Percentiles rank a stretch among this genome's conserved stretches.
These are phyloP conservation scores for Oreocharis arfaki DNA, from an alignment of 2,113 vertebrate genomes.

Conservation along the genomic window DNA sequence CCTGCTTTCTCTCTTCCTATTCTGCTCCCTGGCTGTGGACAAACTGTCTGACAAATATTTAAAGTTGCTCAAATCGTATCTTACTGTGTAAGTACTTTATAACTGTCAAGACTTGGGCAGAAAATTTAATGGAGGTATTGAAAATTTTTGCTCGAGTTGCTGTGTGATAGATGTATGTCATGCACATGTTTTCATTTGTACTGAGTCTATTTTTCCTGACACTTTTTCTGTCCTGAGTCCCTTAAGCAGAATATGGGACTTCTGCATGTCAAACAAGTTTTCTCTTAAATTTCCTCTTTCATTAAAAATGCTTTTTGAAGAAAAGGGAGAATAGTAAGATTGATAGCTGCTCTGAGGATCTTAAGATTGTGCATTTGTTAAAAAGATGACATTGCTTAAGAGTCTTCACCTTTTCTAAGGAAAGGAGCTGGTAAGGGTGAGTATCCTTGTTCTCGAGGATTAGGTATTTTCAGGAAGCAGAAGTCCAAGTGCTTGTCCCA, in stretches of 20 bases:
- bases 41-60: conserved; percentile 1
- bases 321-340: background rate
- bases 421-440: background rate
- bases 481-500: background rate
- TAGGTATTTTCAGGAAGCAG: background rate
- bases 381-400: background rate
- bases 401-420: background rate
- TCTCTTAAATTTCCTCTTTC: background rate
- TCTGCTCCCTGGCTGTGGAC: background rate
- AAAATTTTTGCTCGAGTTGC: conserved; percentile 37
- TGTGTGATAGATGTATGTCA: conserved; percentile 42
- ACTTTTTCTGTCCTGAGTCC: conserved; percentile 29
- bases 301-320: background rate
- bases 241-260: background rate
- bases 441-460: background rate
- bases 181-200: background rate
- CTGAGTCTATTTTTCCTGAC: conserved; percentile 29
- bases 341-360: background rate
- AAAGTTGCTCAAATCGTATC: background rate
- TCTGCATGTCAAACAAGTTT: background rate
- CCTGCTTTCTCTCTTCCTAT: background rate
- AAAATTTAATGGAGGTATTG: conserved; percentile 51
- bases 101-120: conserved; percentile 39
- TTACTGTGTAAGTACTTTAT: conserved; percentile 37
- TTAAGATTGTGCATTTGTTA: background rate